A percentile compares a stretch with the other conserved stretches of the same genome.
phyloP scores from a whole-genome alignment of 2,797 vertebrate genomes.

The Enteromius thamalakanensis region DNA sequence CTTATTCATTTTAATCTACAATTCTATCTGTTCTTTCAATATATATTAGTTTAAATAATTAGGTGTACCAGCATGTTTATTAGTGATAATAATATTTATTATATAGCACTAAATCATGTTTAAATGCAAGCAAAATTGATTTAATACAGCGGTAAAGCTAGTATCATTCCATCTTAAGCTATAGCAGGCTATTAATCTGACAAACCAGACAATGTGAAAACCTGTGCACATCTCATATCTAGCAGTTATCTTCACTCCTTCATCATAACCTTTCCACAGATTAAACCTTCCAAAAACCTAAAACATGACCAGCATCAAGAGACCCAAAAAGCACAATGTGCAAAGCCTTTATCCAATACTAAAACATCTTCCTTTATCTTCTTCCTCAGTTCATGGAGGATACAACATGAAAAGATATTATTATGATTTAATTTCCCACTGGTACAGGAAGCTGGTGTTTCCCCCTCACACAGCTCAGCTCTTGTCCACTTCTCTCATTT shows the following conservation, averaged over 20 bases:
- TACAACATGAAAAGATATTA: constrained; percentile 27
- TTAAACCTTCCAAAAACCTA: background rate
- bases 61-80: too few relatives aligned
- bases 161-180: background rate
- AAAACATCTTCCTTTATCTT: constrained; percentile 19
- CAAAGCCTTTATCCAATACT: background rate
- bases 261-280: background rate
- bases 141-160: background rate
- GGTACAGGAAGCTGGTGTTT: constrained; percentile 26
- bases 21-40: too few relatives aligned
- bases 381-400: constrained; percentile 18
- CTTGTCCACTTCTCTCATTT: constrained; percentile 22
- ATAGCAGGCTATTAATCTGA: background rate
- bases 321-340: constrained; percentile 14
- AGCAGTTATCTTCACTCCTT: background rate
- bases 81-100: background rate
- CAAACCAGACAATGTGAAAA: constrained; percentile 5
- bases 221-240: background rate
- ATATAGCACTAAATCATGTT: too few relatives aligned
- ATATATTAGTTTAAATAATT: too few relatives aligned
- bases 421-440: constrained; percentile 30
- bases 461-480: background rate
- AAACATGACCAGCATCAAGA: constrained; percentile 26
- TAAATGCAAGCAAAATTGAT: background rate
- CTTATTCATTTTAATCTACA: too few relatives aligned